Evolutionary conservation across 37 sponge, comb jelly and placozoan genomes (phyloP).

Genomic region (Amphimedon queenslandica): DNA sequence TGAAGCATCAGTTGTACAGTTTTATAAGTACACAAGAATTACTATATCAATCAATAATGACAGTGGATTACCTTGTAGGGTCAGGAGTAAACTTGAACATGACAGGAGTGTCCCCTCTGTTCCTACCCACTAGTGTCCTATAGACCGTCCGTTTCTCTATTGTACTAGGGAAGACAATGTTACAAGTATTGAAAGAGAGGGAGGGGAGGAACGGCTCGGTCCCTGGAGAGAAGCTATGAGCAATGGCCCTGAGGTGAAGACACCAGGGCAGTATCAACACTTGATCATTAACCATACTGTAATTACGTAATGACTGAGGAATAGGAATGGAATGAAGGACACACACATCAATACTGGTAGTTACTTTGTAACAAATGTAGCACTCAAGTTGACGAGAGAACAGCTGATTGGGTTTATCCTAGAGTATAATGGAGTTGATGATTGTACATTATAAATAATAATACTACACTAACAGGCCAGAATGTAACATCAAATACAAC

Average conservation of each 20-base stretch:
- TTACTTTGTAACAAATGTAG: constrained; percentile 78
- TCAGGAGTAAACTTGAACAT: constrained; percentile 68
- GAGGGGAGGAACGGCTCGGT: constrained; percentile 64
- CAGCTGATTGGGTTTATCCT: constrained; percentile 54
- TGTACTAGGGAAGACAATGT: constrained; percentile 64
- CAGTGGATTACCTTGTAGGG: no score
- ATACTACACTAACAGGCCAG: constrained; percentile 48
- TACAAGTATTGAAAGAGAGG: constrained; percentile 13
- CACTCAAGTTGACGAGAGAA: constrained; percentile 70
- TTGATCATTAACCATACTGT: constrained; percentile 14
- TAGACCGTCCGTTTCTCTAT: constrained; percentile 44
- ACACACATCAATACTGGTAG: neutral
- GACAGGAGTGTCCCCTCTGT: constrained; percentile 69
- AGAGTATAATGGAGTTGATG: constrained; percentile 1
- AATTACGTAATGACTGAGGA: constrained; percentile 22
- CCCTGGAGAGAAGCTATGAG: constrained; percentile 71
- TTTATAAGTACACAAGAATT: no score
- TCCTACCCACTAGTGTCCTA: constrained; percentile 55
- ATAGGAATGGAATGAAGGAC: neutral
- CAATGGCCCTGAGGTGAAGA: constrained; percentile 51
- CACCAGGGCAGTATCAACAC: constrained; percentile 83
- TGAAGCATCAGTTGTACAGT: no score
- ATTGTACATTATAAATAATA: neutral
- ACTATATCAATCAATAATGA: no score
- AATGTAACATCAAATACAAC: constrained; percentile 74